Base-by-base conservation (phyloP, 2,797 vertebrate genomes). In the Enteromius afrohamiltoni region DNA sequence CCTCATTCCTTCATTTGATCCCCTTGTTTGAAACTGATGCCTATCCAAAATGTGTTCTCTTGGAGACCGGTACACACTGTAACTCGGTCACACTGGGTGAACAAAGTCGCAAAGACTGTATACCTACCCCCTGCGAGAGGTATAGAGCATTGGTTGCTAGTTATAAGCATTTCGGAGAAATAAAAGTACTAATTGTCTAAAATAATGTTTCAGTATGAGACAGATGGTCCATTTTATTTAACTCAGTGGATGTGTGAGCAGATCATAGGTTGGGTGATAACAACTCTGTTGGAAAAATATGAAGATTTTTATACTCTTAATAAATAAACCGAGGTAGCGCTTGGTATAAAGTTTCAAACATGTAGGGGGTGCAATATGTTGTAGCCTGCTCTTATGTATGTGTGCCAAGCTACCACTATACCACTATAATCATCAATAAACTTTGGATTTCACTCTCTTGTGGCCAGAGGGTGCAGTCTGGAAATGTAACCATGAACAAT, bases 401-500 rank as follows among this genome's bases (percentile, higher is more conserved):
- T 92, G 91, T 91, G 91, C 91, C 92, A 93, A 93, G 91, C 90
- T 91, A 91, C 88, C 92, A 17, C 86, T 93, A 93, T 93, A 93
- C 91, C 93, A 93, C n/a, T n/a, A n/a, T n/a, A 92, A 90, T 91
- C 86, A 89, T 90, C 91, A 92, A 87, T 91, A 69, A 86, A 90
- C 94, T 97, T 97, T 96, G 93, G 95, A 96, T 95, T 96, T 96
- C 94, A 96, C 96, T 96, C 92, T 91, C 95, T 95, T 94, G 93
- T 90, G 93, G 90, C 89, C 94, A 89, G 94, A 92, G 94, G 95
- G 93, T 95, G 92, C 92, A 94, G 93, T 92, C 91, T 92, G 93
- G 95, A 94, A 96, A 95, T 96, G 93, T 93, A 93, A 92, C 95
- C 95, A 96, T 96, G 96, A 98, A 97, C 96, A 97, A 96, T 95